A percentile compares a stretch with the other conserved stretches of the same genome.
Evolutionary conservation across 2,797 vertebrate species (phyloP).

Genomic region (Halcyon leucocephala): DNA sequence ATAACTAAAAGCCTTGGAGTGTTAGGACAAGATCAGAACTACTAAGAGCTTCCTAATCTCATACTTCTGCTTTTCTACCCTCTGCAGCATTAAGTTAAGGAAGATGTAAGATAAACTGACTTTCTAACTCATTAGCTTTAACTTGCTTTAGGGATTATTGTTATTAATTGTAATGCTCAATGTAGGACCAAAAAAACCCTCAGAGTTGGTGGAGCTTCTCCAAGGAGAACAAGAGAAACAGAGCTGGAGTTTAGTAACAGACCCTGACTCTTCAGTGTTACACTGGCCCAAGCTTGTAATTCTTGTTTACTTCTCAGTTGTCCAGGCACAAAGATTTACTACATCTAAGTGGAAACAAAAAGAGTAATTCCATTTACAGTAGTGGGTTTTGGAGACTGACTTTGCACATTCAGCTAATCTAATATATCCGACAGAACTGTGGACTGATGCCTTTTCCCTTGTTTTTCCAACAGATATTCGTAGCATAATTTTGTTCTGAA

Average conservation of each 20-base stretch:
- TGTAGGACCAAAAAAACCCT: background rate
- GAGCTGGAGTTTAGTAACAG: background rate
- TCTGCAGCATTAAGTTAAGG: background rate
- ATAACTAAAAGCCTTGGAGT: background rate
- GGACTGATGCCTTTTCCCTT: background rate
- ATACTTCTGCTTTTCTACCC: background rate
- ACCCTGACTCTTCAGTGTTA: background rate
- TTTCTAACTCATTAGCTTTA: background rate
- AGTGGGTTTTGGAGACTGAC: background rate
- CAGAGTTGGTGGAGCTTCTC: background rate
- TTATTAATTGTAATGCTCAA: background rate
- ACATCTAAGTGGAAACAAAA: background rate
- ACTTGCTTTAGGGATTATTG: background rate
- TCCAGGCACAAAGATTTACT: background rate
- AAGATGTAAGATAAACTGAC: background rate
- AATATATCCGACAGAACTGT: background rate
- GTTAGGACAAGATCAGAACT: background rate
- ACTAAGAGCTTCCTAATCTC: background rate
- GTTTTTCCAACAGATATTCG: background rate
- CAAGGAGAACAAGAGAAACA: background rate
- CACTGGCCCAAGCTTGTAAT: background rate
- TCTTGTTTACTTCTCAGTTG: background rate
- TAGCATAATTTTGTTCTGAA: background rate
- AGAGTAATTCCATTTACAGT: background rate
- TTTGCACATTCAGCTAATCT: background rate